These are phyloP conservation scores for Lasioglossum leucozonium DNA, from an alignment of 2,888 invertebrate genomes.

Conservation along the genomic window DNA sequence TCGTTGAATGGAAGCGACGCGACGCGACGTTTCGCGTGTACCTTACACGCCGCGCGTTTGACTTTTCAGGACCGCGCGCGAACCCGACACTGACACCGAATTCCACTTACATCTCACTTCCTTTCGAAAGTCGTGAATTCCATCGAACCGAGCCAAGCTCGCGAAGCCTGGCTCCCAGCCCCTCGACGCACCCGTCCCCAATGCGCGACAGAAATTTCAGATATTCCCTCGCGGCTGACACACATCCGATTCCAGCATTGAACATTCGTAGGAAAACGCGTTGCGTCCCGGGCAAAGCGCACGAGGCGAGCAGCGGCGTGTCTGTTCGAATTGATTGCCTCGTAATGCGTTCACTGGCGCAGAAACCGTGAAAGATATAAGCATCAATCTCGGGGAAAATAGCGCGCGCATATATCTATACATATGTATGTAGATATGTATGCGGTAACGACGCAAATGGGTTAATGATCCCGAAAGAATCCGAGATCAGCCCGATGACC, in stretches of 20 bases:
- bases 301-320: too few species aligned
- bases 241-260: slow-evolving; percentile 20
- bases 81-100: slow-evolving; percentile 66
- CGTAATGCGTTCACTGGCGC: neutral
- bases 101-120: slow-evolving; percentile 64
- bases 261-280: slow-evolving; percentile 16
- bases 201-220: slow-evolving; percentile 46
- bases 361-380: neutral
- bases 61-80: slow-evolving; percentile 45
- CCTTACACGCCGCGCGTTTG: neutral
- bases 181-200: slow-evolving; percentile 35
- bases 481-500: neutral
- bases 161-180: slow-evolving; percentile 24
- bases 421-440: too few species aligned
- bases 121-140: slow-evolving; percentile 59
- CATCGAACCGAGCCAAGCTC: neutral
- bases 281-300: too few species aligned
- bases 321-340: neutral
- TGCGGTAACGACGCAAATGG: neutral
- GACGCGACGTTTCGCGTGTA: neutral
- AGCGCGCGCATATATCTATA: too few species aligned
- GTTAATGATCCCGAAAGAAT: slow-evolving; percentile 23
- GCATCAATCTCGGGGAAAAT: too few species aligned
- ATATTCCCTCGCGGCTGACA: slow-evolving; percentile 20
- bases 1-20: slow-evolving; percentile 12